Evolutionary conservation across 2,797 vertebrate genomes (phyloP).

Genomic region (Spatula clypeata): DNA sequence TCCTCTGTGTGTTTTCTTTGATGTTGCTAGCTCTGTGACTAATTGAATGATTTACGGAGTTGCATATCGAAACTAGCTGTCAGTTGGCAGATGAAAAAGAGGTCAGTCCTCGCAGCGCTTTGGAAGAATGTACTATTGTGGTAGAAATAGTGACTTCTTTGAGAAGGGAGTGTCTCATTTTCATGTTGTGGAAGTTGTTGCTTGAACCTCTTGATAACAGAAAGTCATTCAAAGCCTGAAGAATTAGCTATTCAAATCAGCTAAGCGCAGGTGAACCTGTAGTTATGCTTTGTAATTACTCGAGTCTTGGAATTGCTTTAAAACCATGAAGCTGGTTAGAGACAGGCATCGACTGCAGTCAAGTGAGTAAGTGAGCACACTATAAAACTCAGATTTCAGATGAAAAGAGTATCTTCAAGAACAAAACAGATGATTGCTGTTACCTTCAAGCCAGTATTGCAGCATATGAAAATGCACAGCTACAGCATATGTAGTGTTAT

Average conservation of each 20-base stretch:
- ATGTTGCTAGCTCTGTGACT: slow-evolving; percentile 10
- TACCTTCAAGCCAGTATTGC: not conserved
- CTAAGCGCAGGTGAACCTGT: not conserved
- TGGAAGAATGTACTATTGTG: slow-evolving; percentile 2
- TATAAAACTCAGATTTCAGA: not conserved
- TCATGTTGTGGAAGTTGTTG: not conserved
- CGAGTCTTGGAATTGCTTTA: not conserved
- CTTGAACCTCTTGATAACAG: not conserved
- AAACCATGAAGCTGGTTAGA: not conserved
- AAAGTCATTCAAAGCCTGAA: not conserved
- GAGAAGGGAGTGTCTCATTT: slow-evolving; percentile 21
- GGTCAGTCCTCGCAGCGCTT: not conserved
- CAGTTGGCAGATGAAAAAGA: slow-evolving; percentile 33
- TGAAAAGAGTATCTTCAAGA: not conserved
- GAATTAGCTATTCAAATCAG: not conserved
- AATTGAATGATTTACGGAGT: not conserved
- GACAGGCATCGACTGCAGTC: not conserved
- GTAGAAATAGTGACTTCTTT: slow-evolving; percentile 43
- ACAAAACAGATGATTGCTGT: not conserved
- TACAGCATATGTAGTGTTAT: not conserved
- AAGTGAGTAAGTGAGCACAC: not conserved
- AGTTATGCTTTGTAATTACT: not conserved
- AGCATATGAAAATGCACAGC: not conserved
- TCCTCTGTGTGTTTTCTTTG: slow-evolving; percentile 14
- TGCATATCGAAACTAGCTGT: not conserved